Evolutionary conservation across 2,797 vertebrate genomes (phyloP), one percentile per base, ranked within the genome.

Genomic region (Linurgus olivaceus): DNA sequence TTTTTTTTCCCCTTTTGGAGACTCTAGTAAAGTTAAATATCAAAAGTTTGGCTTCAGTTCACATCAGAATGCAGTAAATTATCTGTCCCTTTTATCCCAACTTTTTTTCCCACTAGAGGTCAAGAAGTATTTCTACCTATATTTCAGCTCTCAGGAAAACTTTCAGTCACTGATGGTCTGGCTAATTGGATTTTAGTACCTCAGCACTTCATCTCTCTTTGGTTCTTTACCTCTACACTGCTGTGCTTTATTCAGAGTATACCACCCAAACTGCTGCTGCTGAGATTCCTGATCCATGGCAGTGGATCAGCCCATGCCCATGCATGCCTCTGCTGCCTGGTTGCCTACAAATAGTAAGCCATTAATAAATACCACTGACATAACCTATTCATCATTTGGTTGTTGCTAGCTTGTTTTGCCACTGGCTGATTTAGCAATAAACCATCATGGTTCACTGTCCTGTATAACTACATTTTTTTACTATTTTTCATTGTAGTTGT

Each of bases 281-380:
- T 55, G 35, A 65, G 55, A 29, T 83, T 79, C 38, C 35, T 38
- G 38, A 48, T 47, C 29, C 10, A 1, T 7, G 11, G 37, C 33
- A 47, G 23, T 2, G 4, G 42, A 31, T 80, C 19, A 50, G 37
- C 25, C 33, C 0, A 0, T 57, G 31, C n/a, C 45, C 3, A 1
- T 16, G 17, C 9, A 4, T 70, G 31, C 8, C 47, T 45, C 51
- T 57, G 57, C 62, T 84, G 73, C 38, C 29, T 26, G 10, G 6
- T 45, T 70, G 45, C 29, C n/a, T 77, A 37, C 55, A 84, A 51
- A 79, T 59, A 84, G 47, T 76, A 70, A 57, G 7, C 13, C 20
- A 13, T 81, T 77, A 33, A 8, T 42, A 71, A 83, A 44, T 58
- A 81, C 23, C 29, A 62, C 35, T 58, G 52, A 33, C 37, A 58